These are phyloP conservation scores for Diplolepis rosae DNA, from an alignment of 2,888 invertebrate species.

Conservation along the genomic window DNA sequence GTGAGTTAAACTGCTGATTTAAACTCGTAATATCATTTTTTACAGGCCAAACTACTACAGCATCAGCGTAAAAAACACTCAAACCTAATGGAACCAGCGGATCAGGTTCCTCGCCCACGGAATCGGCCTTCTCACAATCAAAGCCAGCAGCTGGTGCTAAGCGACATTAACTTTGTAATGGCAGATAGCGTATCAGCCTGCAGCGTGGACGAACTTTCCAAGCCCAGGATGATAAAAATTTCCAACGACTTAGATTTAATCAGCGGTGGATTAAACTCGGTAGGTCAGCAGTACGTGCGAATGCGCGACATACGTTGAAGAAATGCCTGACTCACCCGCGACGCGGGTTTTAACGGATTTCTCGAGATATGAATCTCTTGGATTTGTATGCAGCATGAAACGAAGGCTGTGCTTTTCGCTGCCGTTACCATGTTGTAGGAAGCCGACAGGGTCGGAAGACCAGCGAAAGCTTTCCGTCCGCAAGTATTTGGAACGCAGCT, in stretches of 20 bases:
- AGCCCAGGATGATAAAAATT: conserved; percentile 63
- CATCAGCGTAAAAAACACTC: conserved; percentile 82
- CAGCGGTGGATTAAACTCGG: conserved; percentile 58
- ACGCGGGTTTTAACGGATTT: conserved; percentile 29
- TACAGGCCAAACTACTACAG: conserved; percentile 79
- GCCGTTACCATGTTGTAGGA: conserved; percentile 51
- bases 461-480: conserved; percentile 39
- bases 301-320: conserved; percentile 71
- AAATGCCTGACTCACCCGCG: conserved; percentile 13
- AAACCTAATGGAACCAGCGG: conserved; percentile 72
- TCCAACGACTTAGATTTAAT: conserved; percentile 60
- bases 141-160: conserved; percentile 61
- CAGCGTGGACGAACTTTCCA: conserved; percentile 60
- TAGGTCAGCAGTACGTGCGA: conserved; percentile 66
- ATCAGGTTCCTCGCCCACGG: conserved; percentile 69
- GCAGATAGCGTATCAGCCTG: conserved; percentile 60
- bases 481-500: conserved; percentile 61
- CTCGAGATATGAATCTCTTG: conserved; percentile 72
- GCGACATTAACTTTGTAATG: conserved; percentile 59
- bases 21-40: conserved; percentile 5
- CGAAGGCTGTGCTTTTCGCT: conserved; percentile 60
- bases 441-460: conserved; percentile 39
- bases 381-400: conserved; percentile 62
- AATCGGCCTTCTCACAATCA: conserved; percentile 67
- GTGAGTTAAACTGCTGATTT: too few relatives aligned